These are phyloP conservation scores for Gymnopithys bicolor DNA, from an alignment of 2,797 vertebrate genomes.

Conservation along the genomic window DNA sequence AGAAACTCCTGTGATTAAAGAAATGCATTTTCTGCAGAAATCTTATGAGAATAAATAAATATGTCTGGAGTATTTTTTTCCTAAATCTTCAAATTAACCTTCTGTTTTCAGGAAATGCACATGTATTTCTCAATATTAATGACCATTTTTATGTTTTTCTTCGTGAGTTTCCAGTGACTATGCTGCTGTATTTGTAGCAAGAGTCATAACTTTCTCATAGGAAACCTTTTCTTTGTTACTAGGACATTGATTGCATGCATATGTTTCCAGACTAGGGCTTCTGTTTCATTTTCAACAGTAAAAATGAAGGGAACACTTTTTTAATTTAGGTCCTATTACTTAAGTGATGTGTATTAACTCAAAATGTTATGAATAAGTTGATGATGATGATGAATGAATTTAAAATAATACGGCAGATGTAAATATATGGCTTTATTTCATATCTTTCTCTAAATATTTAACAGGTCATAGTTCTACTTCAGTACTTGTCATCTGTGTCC, in stretches of 20 bases:
- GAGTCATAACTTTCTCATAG: background rate
- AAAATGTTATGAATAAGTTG: background rate
- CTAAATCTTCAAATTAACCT: background rate
- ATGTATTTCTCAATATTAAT: background rate
- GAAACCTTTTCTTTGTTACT: background rate
- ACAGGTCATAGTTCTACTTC: conserved; percentile 84
- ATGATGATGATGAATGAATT: background rate
- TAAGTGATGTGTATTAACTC: background rate
- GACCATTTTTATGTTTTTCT: background rate
- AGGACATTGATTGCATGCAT: background rate
- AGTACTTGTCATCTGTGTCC: conserved; percentile 85
- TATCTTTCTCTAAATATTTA: background rate
- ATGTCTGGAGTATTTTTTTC: background rate
- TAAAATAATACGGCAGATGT: background rate
- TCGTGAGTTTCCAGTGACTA: background rate
- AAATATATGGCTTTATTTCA: background rate
- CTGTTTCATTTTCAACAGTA: background rate
- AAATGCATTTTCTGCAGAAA: background rate
- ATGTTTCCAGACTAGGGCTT: background rate
- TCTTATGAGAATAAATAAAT: background rate
- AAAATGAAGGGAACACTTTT: background rate
- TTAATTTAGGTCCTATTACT: background rate
- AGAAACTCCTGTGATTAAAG: background rate
- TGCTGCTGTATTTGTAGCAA: background rate
- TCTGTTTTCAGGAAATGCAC: background rate